phyloP scores from a whole-genome alignment of 2,797 vertebrate species.

The Pelochelys cantorii region DNA sequence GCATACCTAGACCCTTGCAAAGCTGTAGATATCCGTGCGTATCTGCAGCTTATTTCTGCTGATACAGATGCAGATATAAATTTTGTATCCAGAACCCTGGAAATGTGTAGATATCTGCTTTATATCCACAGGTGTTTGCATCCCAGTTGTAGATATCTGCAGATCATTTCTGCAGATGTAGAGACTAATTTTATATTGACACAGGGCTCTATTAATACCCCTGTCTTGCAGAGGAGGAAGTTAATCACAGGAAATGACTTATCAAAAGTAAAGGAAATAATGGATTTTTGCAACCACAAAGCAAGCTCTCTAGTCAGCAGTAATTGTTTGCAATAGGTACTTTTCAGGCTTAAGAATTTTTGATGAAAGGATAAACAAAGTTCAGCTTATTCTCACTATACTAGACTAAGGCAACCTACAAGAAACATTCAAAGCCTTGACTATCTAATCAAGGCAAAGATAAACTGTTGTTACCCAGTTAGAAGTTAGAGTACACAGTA shows the following conservation, averaged over 20 bases:
- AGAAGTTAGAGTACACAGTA: background rate
- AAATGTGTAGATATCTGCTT: too few species aligned
- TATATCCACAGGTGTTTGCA: too few species aligned
- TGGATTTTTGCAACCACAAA: constrained; percentile 4
- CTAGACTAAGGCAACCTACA: background rate
- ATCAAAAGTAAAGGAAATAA: background rate
- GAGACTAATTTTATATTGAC: too few species aligned
- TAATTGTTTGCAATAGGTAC: background rate
- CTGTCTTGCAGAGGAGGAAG: background rate
- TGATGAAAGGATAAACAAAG: background rate
- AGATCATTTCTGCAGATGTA: too few species aligned
- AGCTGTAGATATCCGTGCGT: too few species aligned
- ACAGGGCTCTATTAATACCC: background rate
- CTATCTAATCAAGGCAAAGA: background rate
- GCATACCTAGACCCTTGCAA: background rate
- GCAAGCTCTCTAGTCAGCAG: background rate
- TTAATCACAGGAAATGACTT: constrained; percentile 4
- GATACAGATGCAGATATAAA: too few species aligned
- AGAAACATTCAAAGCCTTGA: background rate
- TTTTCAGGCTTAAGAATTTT: background rate
- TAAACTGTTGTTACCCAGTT: background rate
- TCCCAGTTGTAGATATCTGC: too few species aligned
- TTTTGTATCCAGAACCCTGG: too few species aligned
- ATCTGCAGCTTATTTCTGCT: too few species aligned
- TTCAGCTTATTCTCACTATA: background rate